Conservation (phyloP, 2,888 invertebrate species). For the Cordilura impudica region DNA sequence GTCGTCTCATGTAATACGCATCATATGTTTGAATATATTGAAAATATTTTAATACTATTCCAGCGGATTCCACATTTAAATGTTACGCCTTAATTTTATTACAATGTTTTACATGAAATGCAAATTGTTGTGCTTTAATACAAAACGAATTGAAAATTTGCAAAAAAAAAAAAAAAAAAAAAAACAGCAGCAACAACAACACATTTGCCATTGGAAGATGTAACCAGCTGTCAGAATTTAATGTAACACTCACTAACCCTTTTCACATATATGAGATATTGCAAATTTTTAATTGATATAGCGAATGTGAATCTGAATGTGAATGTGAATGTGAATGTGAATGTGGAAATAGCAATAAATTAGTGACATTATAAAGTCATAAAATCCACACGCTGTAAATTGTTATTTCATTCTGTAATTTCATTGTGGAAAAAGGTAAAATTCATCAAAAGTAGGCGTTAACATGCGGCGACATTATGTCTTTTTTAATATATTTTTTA, state of each 20-base stretch:
- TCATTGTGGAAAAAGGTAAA: neutral
- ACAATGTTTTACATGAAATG: constrained; percentile 40
- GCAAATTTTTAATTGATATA: constrained; percentile 15
- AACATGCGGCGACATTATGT: constrained; percentile 30
- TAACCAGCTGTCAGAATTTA: constrained; percentile 25
- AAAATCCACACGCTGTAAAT: constrained; percentile 25
- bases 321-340: neutral
- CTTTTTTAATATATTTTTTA: neutral
- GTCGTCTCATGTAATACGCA: constrained; percentile 6
- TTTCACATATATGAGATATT: neutral
- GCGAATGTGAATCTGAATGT: neutral
- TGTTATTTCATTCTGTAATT: constrained; percentile 3
- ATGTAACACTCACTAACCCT: constrained; percentile 23
- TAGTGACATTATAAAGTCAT: constrained; percentile 5
- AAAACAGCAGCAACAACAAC: too few species aligned
- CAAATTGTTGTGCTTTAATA: constrained; percentile 19
- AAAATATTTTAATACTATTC: constrained; percentile 7
- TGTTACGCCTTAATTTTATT: constrained; percentile 49
- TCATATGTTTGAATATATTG: constrained; percentile 24
- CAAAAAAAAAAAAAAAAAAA: neutral
- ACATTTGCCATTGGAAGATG: neutral
- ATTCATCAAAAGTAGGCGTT: constrained; percentile 47
- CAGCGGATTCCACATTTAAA: constrained; percentile 1
- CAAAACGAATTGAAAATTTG: neutral
- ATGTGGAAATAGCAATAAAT: constrained; percentile 13